phyloP scores from a whole-genome alignment of 1,140 invertebrate genomes.

The Drosophila truncata region DNA sequence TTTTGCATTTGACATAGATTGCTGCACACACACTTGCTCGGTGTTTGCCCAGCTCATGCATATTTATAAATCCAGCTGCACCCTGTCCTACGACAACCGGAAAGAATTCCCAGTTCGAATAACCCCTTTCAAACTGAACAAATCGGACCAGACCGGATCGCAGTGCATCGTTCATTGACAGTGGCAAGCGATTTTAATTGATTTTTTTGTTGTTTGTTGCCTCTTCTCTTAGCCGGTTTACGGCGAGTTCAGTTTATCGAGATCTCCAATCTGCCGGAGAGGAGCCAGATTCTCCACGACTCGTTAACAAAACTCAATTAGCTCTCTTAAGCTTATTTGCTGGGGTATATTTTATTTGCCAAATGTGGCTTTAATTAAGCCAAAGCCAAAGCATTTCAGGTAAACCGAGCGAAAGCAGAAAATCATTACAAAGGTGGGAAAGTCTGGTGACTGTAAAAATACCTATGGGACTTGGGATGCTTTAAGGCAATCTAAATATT shows the following conservation, averaged over 20 bases:
- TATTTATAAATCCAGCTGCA: constrained; percentile 31
- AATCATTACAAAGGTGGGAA: constrained; percentile 48
- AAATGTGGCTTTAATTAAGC: constrained; percentile 78
- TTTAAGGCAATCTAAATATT: background rate
- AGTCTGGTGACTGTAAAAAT: background rate
- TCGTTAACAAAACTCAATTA: constrained; percentile 61
- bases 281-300: constrained; percentile 4
- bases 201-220: constrained; percentile 11
- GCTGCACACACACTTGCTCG: constrained; percentile 22
- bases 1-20: constrained; percentile 72
- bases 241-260: constrained; percentile 59
- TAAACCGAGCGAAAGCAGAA: constrained; percentile 59
- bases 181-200: constrained; percentile 41
- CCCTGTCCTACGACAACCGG: constrained; percentile 47
- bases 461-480: background rate
- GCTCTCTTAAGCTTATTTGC: constrained; percentile 69
- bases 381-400: constrained; percentile 49
- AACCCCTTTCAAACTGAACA: constrained; percentile 29
- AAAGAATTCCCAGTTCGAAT: constrained; percentile 25
- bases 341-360: constrained; percentile 67
- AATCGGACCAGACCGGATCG: constrained; percentile 30
- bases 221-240: constrained; percentile 41
- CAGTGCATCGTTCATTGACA: constrained; percentile 22
- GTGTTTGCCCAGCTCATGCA: constrained; percentile 26
- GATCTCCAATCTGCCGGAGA: constrained; percentile 15